Evolutionary conservation across 2,888 invertebrate genomes (phyloP), one percentile per base, ranked within the genome.

Genomic region (Pecten maximus): DNA sequence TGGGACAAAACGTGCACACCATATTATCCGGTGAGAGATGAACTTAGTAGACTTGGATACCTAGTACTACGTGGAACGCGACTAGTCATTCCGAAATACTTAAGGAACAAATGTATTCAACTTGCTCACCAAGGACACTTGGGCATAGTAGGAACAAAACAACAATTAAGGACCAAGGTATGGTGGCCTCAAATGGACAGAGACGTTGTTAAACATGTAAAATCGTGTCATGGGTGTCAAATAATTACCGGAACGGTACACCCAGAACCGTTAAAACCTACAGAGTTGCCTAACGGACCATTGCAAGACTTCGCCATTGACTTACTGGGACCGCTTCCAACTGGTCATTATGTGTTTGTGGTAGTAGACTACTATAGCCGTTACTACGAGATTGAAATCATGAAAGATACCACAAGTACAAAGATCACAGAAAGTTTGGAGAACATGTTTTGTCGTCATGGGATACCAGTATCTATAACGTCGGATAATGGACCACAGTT

Each of bases 291-390:
- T 39, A 74, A 88, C 15, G 90, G 88, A 40, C 94, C 92, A 19
- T 94, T 93, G 93, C 91, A 93, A 87, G 60, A 94, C 74, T 40
- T 94, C 8, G 92, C 93, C 3, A 88, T 88, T n/a, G 93, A 94
- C 40, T 40, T 92, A 15, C 23, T 93, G 19, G 93, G 93, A 39
- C 93, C 93, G n/a, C 89, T 93, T 40, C 91, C 92, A 35, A 50
- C 89, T 19, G 92, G 92, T n/a, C 87, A 92, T 40, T 89, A 90
- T 88, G 60, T 93, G 3, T 88, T 94, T 44, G 93, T 93, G 6
- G 88, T 92, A 44, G 91, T 93, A 6, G 93, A 94, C 88, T 94
- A 94, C 89, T 93, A 92, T 44, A 94, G 93, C 88, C 50, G 93
- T 12, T 94, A 91, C 60, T 91, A 88, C 90, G 94, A 93, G 87